phyloP scores from a whole-genome alignment of 2,797 vertebrate genomes.

The Xiphophorus birchmanni region DNA sequence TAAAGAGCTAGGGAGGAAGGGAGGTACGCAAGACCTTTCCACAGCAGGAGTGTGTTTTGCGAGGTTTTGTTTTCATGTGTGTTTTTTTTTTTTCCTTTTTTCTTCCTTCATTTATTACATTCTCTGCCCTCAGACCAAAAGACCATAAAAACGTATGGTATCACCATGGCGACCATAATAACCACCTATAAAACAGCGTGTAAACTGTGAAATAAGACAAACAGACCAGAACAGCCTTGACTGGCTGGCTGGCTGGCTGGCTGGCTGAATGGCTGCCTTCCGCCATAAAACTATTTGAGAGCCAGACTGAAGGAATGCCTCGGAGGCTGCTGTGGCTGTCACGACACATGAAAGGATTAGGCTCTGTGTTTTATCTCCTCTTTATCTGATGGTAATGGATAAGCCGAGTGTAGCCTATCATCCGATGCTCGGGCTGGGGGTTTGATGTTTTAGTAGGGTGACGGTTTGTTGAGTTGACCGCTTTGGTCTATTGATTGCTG shows the following conservation, averaged over 20 bases:
- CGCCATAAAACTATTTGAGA: constrained; percentile 82
- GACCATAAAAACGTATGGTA: constrained; percentile 79
- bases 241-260: constrained; percentile 72
- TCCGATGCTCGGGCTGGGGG: constrained; percentile 75
- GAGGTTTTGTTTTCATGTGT: constrained; percentile 73
- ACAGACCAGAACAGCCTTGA: constrained; percentile 79
- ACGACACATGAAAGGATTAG: constrained; percentile 84
- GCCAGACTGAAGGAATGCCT: constrained; percentile 83
- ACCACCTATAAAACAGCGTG: constrained; percentile 83
- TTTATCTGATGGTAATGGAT: constrained; percentile 84
- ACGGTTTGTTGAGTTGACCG: constrained; percentile 82
- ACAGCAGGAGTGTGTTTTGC: constrained; percentile 78
- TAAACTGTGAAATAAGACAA: constrained; percentile 84
- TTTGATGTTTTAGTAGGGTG: constrained; percentile 83
- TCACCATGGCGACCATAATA: constrained; percentile 83
- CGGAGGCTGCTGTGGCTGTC: constrained; percentile 81
- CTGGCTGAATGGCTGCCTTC: constrained; percentile 79
- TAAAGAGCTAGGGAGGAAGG: constrained; percentile 67
- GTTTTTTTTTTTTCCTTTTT: constrained; percentile 9
- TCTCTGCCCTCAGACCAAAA: constrained; percentile 77
- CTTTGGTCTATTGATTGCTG: constrained; percentile 83
- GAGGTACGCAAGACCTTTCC: constrained; percentile 76
- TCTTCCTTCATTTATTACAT: constrained; percentile 70
- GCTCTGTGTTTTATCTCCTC: constrained; percentile 82
- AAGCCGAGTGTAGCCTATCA: constrained; percentile 82